phyloP scores from a whole-genome alignment of 2,888 invertebrate species.

The Homarus gammarus region DNA sequence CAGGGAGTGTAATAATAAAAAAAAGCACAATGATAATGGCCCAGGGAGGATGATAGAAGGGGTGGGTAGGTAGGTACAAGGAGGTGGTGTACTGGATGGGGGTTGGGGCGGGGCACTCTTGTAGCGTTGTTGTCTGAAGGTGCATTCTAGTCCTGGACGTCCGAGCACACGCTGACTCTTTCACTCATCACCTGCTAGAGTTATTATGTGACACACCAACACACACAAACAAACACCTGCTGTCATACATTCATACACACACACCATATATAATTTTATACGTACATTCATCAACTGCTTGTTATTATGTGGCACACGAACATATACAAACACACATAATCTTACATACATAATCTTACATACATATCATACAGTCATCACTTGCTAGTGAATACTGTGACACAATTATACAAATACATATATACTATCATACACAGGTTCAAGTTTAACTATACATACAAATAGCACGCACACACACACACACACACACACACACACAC shows the following conservation, averaged over 20 bases:
- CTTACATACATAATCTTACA: no score
- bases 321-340: no score
- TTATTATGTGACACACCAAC: neutral
- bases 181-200: constrained; percentile 9
- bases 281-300: neutral
- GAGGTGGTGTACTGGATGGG: neutral
- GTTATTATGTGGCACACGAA: no score
- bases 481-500: neutral
- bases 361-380: no score
- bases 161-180: constrained; percentile 19
- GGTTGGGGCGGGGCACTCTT: neutral
- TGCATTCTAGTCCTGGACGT: constrained; percentile 40
- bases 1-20: no score
- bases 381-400: no score
- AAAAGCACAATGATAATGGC: no score
- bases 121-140: constrained; percentile 17
- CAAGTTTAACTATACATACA: neutral
- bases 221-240: neutral
- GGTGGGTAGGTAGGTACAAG: neutral
- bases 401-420: no score
- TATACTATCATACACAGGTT: neutral
- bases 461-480: neutral
- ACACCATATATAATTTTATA: no score
- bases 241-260: neutral
- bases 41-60: neutral